phyloP scores from a whole-genome alignment of 2,113 vertebrate species.

The Jaculus jaculus region DNA sequence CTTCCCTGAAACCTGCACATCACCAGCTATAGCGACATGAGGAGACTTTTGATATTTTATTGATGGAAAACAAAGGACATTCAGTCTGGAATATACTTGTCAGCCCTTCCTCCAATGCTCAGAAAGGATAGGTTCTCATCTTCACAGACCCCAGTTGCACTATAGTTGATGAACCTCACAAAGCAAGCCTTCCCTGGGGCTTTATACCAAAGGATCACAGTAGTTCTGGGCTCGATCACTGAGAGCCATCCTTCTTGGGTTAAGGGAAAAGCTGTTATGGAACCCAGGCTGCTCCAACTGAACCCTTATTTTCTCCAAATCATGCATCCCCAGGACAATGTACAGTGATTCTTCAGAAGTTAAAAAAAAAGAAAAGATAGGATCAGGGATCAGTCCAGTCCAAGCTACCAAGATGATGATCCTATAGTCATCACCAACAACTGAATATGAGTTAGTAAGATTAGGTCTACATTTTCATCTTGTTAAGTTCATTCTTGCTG shows the following conservation, averaged over 20 bases:
- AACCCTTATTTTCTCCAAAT: neutral
- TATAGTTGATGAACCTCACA: neutral
- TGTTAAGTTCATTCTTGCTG: neutral
- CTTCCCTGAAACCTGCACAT: too few species aligned
- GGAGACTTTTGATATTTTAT: neutral
- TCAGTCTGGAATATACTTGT: neutral
- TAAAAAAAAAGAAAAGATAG: neutral
- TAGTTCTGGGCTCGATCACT: neutral
- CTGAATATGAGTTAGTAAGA: neutral
- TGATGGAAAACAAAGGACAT: neutral
- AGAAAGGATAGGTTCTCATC: neutral
- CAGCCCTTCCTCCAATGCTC: accelerated
- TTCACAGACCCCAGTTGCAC: too few species aligned
- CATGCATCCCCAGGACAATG: neutral
- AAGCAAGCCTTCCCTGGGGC: neutral
- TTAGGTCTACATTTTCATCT: neutral
- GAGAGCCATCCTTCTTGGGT: neutral
- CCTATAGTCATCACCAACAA: neutral
- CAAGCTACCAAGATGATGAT: neutral
- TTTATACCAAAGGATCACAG: neutral
- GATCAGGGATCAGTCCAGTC: neutral
- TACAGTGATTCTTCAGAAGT: neutral
- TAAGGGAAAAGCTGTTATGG: too few species aligned
- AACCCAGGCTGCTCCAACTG: neutral
- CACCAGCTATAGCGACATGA: too few species aligned